Percentiles rank a stretch among this genome's conserved stretches.
These are phyloP conservation scores for Strigamia crassipes DNA, from an alignment of 2,888 invertebrate genomes.

Conservation along the genomic window DNA sequence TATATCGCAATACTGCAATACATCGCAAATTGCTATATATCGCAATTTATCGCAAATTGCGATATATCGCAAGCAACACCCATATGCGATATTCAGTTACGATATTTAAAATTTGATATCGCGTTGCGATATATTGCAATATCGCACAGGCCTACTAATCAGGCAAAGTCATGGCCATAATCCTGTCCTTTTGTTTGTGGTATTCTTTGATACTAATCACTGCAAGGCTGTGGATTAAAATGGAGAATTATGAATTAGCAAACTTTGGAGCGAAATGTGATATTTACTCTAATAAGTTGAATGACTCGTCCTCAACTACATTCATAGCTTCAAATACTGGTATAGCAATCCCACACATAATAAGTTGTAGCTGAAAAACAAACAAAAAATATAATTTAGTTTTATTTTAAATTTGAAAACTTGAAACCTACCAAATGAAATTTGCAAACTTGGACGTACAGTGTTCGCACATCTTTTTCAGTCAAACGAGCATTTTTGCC, in stretches of 20 bases:
- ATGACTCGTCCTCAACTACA: not conserved
- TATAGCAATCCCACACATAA: not conserved
- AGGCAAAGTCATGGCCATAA: not conserved
- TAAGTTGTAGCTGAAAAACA: not conserved
- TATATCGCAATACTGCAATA: no score
- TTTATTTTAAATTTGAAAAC: not conserved
- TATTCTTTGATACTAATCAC: not conserved
- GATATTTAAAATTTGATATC: no score
- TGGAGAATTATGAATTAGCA: not conserved
- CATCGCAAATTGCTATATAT: no score
- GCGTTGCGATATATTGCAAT: no score
- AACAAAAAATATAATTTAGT: not conserved
- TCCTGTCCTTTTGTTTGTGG: not conserved
- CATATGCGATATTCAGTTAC: no score
- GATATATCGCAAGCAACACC: no score
- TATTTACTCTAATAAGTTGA: not conserved
- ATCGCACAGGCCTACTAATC: no score
- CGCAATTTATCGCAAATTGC: no score
- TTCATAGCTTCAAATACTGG: not conserved
- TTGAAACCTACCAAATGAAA: not conserved
- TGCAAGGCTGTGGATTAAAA: not conserved
- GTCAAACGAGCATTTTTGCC: constrained; percentile 13
- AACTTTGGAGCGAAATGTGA: not conserved
- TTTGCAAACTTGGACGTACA: constrained; percentile 24
- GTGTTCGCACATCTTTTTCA: constrained; percentile 13